Conservation (phyloP, 2,113 vertebrate species). For the Psittacula cyanocephala region DNA sequence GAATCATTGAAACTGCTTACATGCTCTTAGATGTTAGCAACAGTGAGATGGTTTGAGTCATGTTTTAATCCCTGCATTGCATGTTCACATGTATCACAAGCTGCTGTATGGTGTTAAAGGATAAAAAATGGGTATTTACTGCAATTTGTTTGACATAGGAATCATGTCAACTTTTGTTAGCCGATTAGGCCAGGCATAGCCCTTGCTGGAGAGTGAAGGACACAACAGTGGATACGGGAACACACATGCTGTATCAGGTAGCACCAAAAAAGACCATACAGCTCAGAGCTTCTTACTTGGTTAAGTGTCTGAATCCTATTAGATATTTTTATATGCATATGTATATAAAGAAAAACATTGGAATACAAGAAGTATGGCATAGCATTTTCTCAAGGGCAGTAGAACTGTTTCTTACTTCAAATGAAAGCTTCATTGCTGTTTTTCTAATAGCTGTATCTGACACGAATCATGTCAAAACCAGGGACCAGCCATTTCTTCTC, state of each 20-base stretch:
- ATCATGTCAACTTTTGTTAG: not conserved
- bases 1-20: not conserved
- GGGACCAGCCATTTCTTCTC: not conserved
- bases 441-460: not conserved
- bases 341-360: not conserved
- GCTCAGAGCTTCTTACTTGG: not conserved
- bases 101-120: not conserved
- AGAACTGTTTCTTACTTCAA: not conserved
- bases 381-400: not conserved
- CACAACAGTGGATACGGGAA: not conserved
- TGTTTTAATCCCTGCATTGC: not conserved
- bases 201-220: not conserved
- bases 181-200: not conserved
- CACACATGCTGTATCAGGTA: not conserved
- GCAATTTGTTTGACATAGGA: not conserved
- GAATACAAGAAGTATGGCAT: not conserved
- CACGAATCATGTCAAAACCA: not conserved
- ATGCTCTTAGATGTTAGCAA: not conserved
- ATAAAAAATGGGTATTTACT: fast-evolving
- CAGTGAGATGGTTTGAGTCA: not conserved
- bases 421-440: not conserved
- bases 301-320: not conserved
- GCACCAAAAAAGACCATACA: not conserved
- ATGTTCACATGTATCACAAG: not conserved
- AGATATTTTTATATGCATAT: not conserved